A percentile compares a stretch with the other conserved stretches of the same genome.
These are phyloP conservation scores for Lepidurus packardi DNA, from an alignment of 1,140 invertebrate genomes.

Conservation along the genomic window DNA sequence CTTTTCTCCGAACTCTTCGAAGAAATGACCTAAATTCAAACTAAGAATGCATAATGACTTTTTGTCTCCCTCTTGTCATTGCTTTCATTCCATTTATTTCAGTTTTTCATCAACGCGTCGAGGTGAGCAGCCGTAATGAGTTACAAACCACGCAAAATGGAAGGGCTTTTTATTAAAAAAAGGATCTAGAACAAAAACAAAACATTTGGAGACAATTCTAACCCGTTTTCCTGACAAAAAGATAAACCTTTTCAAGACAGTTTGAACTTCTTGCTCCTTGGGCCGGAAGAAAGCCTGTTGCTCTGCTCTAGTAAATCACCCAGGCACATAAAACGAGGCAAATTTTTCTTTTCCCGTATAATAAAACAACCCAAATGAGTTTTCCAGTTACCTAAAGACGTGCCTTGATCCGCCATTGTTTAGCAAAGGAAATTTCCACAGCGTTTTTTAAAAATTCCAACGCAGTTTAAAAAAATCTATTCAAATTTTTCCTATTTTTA, in stretches of 20 bases:
- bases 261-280: not conserved
- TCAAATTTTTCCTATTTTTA: too few species aligned
- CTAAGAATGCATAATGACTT: not conserved
- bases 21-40: slow-evolving; percentile 12
- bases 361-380: too few species aligned
- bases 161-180: too few species aligned
- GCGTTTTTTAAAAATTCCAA: too few species aligned
- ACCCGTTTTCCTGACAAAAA: not conserved
- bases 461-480: too few species aligned
- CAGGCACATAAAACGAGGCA: not conserved
- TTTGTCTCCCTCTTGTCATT: not conserved
- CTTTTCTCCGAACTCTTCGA: not conserved
- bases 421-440: not conserved
- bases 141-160: too few species aligned
- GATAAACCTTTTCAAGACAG: not conserved
- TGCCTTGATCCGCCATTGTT: not conserved
- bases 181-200: too few species aligned
- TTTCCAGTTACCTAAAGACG: too few species aligned
- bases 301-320: not conserved
- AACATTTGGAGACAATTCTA: too few species aligned
- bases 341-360: too few species aligned
- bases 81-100: not conserved
- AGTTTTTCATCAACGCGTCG: not conserved
- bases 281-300: not conserved
- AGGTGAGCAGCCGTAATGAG: not conserved